Percentiles rank a stretch among this genome's conserved stretches.
Conservation (phyloP, 2,888 invertebrate species). For the Lasioglossum oenotherae region DNA sequence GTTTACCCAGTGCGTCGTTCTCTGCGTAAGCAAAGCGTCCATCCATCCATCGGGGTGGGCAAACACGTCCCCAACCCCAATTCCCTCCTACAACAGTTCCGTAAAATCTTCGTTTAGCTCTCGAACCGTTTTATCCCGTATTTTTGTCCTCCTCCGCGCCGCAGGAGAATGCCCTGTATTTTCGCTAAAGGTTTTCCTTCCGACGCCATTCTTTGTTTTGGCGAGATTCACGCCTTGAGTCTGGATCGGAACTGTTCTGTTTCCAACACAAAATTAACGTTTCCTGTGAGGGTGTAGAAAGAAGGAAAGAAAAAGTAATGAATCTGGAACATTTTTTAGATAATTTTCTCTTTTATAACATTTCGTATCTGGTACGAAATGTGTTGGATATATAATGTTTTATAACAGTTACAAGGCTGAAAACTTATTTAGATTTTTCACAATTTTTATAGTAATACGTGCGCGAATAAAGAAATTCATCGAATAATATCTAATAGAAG, state of each 20-base stretch:
- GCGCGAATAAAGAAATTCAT: too few species aligned
- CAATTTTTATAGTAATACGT: too few species aligned
- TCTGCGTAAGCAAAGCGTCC: conserved; percentile 81
- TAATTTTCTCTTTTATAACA: not conserved
- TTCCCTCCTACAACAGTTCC: conserved; percentile 41
- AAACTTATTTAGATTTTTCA: too few species aligned
- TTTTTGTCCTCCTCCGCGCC: conserved; percentile 12
- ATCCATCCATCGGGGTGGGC: conserved; percentile 68
- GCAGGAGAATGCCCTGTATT: conserved; percentile 23
- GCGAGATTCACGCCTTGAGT: conserved; percentile 11
- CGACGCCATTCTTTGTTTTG: not conserved
- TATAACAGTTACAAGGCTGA: too few species aligned
- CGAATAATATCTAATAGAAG: too few species aligned
- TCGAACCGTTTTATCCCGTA: conserved; percentile 26
- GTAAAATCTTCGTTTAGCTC: conserved; percentile 58
- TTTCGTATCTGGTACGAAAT: too few species aligned
- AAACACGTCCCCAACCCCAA: conserved; percentile 72
- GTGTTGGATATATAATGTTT: too few species aligned
- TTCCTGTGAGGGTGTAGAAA: too few species aligned
- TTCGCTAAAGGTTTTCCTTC: conserved; percentile 12
- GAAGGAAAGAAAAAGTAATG: not conserved
- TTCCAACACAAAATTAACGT: not conserved
- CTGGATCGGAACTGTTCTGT: not conserved
- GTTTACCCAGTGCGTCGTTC: conserved; percentile 80
- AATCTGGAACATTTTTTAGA: not conserved